Base-by-base conservation (phyloP, 2,113 vertebrate genomes). In the Embiotoca jacksoni region DNA sequence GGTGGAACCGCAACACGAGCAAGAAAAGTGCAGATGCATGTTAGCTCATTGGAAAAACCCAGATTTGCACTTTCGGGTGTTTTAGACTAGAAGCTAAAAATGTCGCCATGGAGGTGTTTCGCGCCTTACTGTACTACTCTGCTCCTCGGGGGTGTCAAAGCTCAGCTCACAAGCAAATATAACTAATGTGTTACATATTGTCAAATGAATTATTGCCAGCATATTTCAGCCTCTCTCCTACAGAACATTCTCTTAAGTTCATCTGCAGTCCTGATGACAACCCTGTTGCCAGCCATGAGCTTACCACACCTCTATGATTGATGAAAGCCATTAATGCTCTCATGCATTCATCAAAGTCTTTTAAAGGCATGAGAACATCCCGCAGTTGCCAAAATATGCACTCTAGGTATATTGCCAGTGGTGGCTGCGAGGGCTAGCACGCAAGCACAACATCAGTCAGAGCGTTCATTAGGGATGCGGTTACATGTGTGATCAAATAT, bases 401-500 rank as follows among this genome's bases (percentile, higher is more conserved):
- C 87, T 89, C 90, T 88, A 84, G 85, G 69, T 82, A 55, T 44
- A 53, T 14, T 74, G 85, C 90, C 91, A 91, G 84, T 83, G 82
- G 85, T 85, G 80, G 73, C 71, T 67, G 72, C 11, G 13, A 75
- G 79, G 60, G 61, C 44, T 66, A 31, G 52, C 63, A 8, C n/a
- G 47, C 60, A 56, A 23, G 32, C 72, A 23, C 81, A 52, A 81
- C 85, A 88, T 91, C 91, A 90, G 87, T 88, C 86, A 74, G 62
- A 13, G 31, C 0, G 7, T 77, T 90, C 79, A 86, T 92, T 85
- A 87, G 50, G 16, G 62, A 92, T 93, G 86, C 92, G 2, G 49
- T 93, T 83, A 79, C 88, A 93, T 91, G 89, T 87, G 88, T 75
- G 91, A 88, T 91, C 85, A 90, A 91, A 90, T 92, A 63, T 88